Conservation (phyloP, 1,140 invertebrate species). For the Chrysoperla carnea region DNA sequence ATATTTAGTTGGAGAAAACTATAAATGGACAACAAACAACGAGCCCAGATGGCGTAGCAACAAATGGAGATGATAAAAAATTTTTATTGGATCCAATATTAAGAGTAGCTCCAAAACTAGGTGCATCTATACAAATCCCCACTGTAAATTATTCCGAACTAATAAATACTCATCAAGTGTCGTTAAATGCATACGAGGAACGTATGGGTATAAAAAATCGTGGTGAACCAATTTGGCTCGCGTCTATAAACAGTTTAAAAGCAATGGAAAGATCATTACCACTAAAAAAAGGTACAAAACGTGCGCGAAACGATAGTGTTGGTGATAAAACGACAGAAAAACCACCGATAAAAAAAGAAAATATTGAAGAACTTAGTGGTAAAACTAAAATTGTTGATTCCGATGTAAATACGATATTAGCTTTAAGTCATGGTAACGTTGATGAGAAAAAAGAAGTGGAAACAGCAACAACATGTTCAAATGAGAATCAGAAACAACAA, state of each 20-base stretch:
- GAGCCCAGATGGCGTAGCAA: not conserved
- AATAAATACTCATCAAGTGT: constrained; percentile 52
- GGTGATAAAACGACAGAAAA: constrained; percentile 17
- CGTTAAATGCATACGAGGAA: constrained; percentile 51
- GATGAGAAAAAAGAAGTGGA: constrained; percentile 4
- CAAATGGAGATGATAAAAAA: not conserved
- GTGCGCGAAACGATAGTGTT: constrained; percentile 33
- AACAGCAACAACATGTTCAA: constrained; percentile 1
- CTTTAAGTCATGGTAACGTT: constrained; percentile 9
- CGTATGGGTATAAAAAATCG: constrained; percentile 36
- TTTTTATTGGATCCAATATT: constrained; percentile 12
- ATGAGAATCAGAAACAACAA: not conserved
- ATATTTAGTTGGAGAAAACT: no score
- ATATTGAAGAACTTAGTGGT: constrained; percentile 3
- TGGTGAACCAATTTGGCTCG: constrained; percentile 17
- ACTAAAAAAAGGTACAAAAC: constrained; percentile 19
- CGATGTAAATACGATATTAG: constrained; percentile 16
- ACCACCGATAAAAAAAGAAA: not conserved
- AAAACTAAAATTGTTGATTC: constrained; percentile 12
- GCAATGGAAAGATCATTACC: not conserved
- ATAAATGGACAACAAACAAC: no score
- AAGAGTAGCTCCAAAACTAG: constrained; percentile 29
- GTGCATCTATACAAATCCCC: constrained; percentile 43
- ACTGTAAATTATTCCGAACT: constrained; percentile 54
- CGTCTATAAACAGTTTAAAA: constrained; percentile 1